Evolutionary conservation across 1,140 invertebrate species (phyloP), one percentile per base, ranked within the genome.

Genomic region (Achatina immaculata): DNA sequence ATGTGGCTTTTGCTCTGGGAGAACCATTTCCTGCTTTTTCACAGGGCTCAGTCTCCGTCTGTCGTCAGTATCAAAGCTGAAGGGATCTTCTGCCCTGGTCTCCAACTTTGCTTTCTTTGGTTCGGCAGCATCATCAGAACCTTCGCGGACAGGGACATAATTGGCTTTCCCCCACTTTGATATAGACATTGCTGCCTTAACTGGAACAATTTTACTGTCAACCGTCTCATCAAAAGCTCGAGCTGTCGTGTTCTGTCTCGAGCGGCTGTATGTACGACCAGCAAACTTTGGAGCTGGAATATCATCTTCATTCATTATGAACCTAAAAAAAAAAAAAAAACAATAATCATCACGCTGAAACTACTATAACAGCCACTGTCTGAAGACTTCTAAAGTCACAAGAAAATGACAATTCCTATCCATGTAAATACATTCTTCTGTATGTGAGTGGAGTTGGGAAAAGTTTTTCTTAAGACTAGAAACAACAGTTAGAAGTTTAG

Each of bases 81-180:
- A 88, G n/a, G 84, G 84, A 81, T 88, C 87, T 31, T 83, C 79
- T 7, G 69, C 78, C 38, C 83, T 68, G 78, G 40, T 82, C 82
- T 78, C 79, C 16, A 81, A 48, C 76, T 85, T 85, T 19, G 82
- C 81, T 74, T 82, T 72, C 31, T 79, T 85, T 9, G 81, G 78
- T 69, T 84, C 78, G 55, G 79, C 78, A 34, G 77, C 74, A 48
- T 38, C 72, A 34, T 80, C 83, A 58, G 65, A 42, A 58, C 84
- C 80, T 36, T 85, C 83, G 76, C 84, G 81, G 4, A 86, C 78
- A n/a, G 85, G 78, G 21, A 82, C 83, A 81, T 86, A 87, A 16
- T 83, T 86, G 31, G 87, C 84, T 51, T 86, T 86, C 7, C 85
- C 86, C 87, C 86, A 87, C 83, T 86, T 87, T 36, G 86, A 85